phyloP scores from a whole-genome alignment of 23 tunicate species.

The Trididemnum nubilum region DNA sequence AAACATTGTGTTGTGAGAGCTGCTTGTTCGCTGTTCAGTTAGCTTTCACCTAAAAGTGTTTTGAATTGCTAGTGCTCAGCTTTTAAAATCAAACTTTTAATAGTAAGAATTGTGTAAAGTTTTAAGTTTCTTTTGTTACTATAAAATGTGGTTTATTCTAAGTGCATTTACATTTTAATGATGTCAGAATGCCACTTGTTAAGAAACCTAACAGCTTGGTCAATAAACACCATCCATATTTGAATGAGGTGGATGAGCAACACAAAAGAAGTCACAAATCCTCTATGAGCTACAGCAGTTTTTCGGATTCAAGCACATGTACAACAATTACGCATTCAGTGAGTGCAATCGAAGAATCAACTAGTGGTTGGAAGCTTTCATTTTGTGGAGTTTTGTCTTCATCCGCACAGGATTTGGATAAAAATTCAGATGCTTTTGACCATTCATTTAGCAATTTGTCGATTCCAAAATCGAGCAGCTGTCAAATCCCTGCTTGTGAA shows the following conservation, averaged over 20 bases:
- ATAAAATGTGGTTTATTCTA: too few species aligned
- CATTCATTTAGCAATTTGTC: background rate
- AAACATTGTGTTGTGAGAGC: background rate
- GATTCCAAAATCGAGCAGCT: constrained; percentile 44
- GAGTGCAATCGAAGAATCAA: constrained; percentile 47
- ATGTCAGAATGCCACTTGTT: constrained; percentile 18
- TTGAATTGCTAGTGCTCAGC: too few species aligned
- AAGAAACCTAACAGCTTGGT: background rate
- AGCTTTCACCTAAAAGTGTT: too few species aligned
- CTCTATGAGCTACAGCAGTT: background rate
- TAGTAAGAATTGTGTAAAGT: too few species aligned
- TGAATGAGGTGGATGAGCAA: background rate
- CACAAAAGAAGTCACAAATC: background rate
- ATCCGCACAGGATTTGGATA: background rate
- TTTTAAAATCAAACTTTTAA: too few species aligned
- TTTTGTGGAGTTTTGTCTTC: constrained; percentile 49
- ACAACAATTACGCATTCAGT: constrained; percentile 34
- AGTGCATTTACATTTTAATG: too few species aligned
- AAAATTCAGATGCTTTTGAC: background rate
- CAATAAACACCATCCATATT: constrained; percentile 30
- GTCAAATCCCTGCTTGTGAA: constrained; percentile 5
- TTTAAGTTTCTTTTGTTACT: too few species aligned
- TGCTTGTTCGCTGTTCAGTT: too few species aligned
- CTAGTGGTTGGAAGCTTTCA: constrained; percentile 45
- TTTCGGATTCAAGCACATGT: background rate